A percentile compares a stretch with the other conserved stretches of the same genome.
phyloP scores from a whole-genome alignment of 1,140 invertebrate species.

The Musca vetustissima region DNA sequence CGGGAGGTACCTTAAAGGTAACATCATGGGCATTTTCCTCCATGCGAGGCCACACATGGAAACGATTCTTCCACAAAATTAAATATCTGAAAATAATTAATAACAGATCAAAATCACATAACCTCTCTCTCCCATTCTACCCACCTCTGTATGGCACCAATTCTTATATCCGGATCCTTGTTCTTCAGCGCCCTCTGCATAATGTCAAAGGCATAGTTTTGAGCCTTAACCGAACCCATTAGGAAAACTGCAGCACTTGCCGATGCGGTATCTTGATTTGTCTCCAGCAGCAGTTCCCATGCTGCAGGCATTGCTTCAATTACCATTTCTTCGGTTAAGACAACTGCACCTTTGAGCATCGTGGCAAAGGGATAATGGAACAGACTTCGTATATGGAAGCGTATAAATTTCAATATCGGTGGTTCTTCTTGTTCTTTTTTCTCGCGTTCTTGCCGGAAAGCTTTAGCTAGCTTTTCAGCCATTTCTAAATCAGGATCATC shows the following conservation, averaged over 20 bases:
- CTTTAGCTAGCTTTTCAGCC: conserved; percentile 45
- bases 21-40: conserved; percentile 90
- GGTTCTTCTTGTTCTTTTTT: conserved; percentile 64
- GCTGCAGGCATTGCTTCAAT: conserved; percentile 84
- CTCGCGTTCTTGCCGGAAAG: conserved; percentile 55
- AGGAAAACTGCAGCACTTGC: conserved; percentile 89
- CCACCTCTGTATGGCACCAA: conserved; percentile 57
- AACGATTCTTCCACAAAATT: conserved; percentile 94
- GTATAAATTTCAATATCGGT: conserved; percentile 80
- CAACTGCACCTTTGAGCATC: conserved; percentile 88
- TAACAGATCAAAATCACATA: conserved; percentile 4
- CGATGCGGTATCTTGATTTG: conserved; percentile 73
- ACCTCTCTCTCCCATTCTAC: neutral
- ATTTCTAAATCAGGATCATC: conserved; percentile 52
- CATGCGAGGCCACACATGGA: conserved; percentile 98
- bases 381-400: conserved; percentile 77
- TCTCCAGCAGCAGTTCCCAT: conserved; percentile 91
- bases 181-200: conserved; percentile 86
- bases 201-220: conserved; percentile 82
- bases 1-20: conserved; percentile 95
- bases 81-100: conserved; percentile 68
- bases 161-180: conserved; percentile 75
- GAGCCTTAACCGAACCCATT: conserved; percentile 85
- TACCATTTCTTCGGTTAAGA: conserved; percentile 86
- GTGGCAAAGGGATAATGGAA: conserved; percentile 89